phyloP scores from a whole-genome alignment of 2,797 vertebrate genomes.

The Balearica regulorum region DNA sequence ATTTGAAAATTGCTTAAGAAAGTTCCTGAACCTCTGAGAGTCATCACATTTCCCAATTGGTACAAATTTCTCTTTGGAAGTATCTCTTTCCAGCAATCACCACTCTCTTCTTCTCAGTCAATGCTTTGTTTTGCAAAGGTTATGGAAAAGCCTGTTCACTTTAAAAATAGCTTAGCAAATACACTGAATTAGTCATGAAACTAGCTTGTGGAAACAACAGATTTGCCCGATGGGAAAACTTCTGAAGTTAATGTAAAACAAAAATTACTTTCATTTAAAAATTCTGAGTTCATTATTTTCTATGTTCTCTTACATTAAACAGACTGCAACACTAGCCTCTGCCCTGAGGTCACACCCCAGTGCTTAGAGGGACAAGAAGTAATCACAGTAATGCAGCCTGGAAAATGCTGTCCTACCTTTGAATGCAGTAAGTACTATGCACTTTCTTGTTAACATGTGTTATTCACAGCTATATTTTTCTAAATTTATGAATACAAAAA shows the following conservation, averaged over 20 bases:
- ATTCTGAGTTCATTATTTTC: neutral
- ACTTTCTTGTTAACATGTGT: neutral
- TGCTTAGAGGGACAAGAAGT: conserved; percentile 76
- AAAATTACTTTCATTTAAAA: neutral
- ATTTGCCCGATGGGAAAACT: neutral
- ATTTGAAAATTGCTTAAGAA: neutral
- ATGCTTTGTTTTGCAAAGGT: neutral
- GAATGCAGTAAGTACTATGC: conserved; percentile 79
- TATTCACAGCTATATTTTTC: neutral
- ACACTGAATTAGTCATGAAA: neutral
- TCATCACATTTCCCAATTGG: neutral
- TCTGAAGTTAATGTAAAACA: neutral
- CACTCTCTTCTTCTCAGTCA: neutral
- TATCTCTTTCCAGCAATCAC: neutral
- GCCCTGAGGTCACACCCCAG: conserved; percentile 47
- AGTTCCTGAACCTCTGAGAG: neutral
- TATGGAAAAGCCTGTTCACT: neutral
- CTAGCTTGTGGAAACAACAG: neutral
- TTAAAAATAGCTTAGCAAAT: neutral
- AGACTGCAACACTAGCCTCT: conserved; percentile 80
- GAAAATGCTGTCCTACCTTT: conserved; percentile 81
- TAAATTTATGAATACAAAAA: neutral
- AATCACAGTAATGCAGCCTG: conserved; percentile 64
- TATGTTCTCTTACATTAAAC: neutral
- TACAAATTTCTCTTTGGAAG: neutral